Base-by-base conservation (phyloP, 2,113 vertebrate genomes). In the Cinclus mexicanus region DNA sequence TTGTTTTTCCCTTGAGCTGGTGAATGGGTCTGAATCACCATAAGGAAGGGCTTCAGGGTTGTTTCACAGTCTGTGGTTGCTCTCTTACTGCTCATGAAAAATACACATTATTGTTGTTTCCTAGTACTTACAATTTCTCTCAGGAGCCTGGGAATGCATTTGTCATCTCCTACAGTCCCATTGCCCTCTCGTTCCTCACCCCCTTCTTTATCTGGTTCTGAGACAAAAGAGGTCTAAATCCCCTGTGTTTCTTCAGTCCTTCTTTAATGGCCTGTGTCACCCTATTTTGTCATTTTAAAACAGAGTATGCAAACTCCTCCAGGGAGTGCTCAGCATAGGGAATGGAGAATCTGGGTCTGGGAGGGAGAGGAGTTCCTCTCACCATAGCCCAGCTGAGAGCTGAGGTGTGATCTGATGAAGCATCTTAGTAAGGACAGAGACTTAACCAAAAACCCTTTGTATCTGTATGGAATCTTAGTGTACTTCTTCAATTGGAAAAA, bases 21-120 rank as follows among this genome's bases (percentile, higher is more conserved):
- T 85, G 77, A 91, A 65, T 55, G 59, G 14, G 7, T 85, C 82
- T 91, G 81, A 93, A 82, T 95, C 87, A 91, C 78, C 71, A 39
- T 71, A 71, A 39, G 59, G 35, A 85, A 89, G 70, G 35, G 67
- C 72, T 82, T 41, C 57, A 29, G 84, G 70, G 42, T 39, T 79
- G 63, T 93, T 95, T 87, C 75, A 56, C 75, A 76, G 19, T 76
- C 35, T 74, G 67, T 80, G 78, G 84, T 85, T 95, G 49, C 49
- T 89, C 44, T 89, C 78, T 83, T 50, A 59, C 28, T 31, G 81
- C 75, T 47, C 56, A 47, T 85, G 82, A 71, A 85, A 95, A 95
- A 85, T 55, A 91, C 70, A 47, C 31, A 28, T 84, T 78, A 74
- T 55, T 89, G 69, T 89, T 93, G 59, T 95, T 94, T 65, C 69